Evolutionary conservation across 2,797 vertebrate genomes (phyloP).

Genomic region (Anabacerthia variegaticeps): DNA sequence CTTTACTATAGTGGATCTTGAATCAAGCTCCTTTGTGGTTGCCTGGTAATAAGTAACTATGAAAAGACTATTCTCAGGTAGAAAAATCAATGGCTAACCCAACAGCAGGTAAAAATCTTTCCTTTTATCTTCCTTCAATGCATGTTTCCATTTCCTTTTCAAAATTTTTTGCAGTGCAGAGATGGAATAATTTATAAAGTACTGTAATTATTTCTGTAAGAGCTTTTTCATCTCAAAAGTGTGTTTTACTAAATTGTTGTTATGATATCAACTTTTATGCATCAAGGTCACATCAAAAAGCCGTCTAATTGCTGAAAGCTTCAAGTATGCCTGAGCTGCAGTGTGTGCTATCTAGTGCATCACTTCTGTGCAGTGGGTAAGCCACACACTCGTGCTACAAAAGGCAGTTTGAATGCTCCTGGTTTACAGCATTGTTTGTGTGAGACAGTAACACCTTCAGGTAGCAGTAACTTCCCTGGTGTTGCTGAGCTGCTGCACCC

Average conservation of each 20-base stretch:
- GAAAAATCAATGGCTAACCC: slow-evolving; percentile 26
- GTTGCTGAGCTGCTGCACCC: background rate
- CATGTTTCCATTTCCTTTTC: background rate
- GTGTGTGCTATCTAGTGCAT: background rate
- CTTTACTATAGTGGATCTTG: background rate
- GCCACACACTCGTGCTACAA: accelerated
- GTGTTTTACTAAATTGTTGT: accelerated
- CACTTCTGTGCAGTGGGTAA: background rate
- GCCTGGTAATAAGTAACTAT: slow-evolving; percentile 11
- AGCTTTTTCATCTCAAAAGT: background rate
- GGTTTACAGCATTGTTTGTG: background rate
- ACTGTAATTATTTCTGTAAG: background rate
- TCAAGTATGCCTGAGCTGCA: background rate
- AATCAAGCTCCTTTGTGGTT: background rate
- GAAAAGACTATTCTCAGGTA: background rate
- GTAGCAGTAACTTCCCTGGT: background rate
- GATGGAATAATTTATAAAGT: background rate
- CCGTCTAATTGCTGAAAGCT: background rate
- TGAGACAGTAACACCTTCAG: background rate
- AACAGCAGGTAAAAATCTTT: background rate
- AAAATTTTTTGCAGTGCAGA: background rate
- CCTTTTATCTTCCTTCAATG: background rate
- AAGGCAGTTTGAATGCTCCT: background rate
- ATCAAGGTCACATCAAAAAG: background rate
- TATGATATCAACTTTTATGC: background rate